Evolutionary conservation across 2,888 invertebrate species (phyloP), one percentile per base, ranked within the genome.

Genomic region (Chalcis sispes): DNA sequence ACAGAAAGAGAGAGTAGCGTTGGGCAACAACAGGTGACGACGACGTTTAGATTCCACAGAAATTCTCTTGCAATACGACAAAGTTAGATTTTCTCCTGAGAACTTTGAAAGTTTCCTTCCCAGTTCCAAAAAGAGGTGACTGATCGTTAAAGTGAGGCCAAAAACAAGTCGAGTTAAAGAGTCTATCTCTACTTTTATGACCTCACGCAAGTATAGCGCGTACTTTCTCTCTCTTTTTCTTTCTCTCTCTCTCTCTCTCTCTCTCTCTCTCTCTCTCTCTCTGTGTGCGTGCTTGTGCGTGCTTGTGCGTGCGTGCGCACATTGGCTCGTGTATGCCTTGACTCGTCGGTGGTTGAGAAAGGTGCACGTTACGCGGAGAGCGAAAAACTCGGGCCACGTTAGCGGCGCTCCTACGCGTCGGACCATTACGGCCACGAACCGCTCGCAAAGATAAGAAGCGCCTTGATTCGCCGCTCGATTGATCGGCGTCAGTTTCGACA

Each of bases 101-200:
- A 64, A 70, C 58, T 64, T 75, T 74, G 69, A 74, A 69, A 50
- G 27, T 40, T 65, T 32, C 56, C 54, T 64, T 58, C 48, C 59
- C 69, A 20, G 36, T 56, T 75, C 65, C 54, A 56, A 18, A 0
- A 18, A 3, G n/a, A 36, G 56, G 50, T 69, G 64, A 72, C 64
- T 72, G 58, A 72, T 65, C 65, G 58, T 25, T 2, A 13, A 13
- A 25, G 52, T 7, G 65, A 65, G 56, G 54, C 74, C 62, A 25
- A 73, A 73, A 73, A 61, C 61, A 36, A n/a, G 18, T n/a, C 46
- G 42, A 25, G 67, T 48, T 27, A 36, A n/a, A 54, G 67, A 62
- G 59, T 42, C 29, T 69, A n/a, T n/a, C 74, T 48, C 52, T 18
- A 62, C 36, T 67, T 69, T 74, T 61, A 56, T 54, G 73, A 73